A percentile compares a stretch with the other conserved stretches of the same genome.
Evolutionary conservation across 2,797 vertebrate genomes (phyloP).

Genomic region (Sebastolobus altivelis): DNA sequence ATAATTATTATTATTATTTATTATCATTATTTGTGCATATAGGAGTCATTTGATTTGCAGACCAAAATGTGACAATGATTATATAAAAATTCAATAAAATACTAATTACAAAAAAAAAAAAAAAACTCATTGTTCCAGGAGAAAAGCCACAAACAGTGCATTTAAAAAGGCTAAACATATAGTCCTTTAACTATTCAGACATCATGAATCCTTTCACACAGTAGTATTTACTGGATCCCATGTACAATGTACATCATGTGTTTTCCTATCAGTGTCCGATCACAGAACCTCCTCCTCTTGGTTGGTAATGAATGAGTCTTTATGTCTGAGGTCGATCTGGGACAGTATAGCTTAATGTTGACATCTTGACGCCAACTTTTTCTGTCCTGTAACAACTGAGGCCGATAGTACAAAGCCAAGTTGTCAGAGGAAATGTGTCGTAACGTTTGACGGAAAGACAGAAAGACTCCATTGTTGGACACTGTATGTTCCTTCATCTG

Average conservation of each 20-base stretch:
- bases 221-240: not conserved
- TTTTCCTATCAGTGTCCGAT: not conserved
- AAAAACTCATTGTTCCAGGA: not conserved
- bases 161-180: not conserved
- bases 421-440: constrained; percentile 4
- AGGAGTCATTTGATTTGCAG: too few species aligned
- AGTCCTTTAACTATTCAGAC: not conserved
- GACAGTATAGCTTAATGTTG: not conserved
- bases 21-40: too few species aligned
- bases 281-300: not conserved
- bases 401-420: not conserved
- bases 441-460: constrained; percentile 3
- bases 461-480: constrained; percentile 36
- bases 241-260: not conserved
- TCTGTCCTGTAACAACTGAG: constrained; percentile 2
- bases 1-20: too few species aligned
- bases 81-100: too few species aligned
- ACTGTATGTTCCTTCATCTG: not conserved
- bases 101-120: fast-evolving
- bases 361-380: not conserved
- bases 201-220: not conserved
- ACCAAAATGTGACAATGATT: too few species aligned
- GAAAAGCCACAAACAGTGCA: not conserved
- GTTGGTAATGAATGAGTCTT: not conserved
- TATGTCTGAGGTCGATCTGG: constrained; percentile 4